Evolutionary conservation across 2,888 invertebrate species (phyloP).

Genomic region (Choreutis nemorana): DNA sequence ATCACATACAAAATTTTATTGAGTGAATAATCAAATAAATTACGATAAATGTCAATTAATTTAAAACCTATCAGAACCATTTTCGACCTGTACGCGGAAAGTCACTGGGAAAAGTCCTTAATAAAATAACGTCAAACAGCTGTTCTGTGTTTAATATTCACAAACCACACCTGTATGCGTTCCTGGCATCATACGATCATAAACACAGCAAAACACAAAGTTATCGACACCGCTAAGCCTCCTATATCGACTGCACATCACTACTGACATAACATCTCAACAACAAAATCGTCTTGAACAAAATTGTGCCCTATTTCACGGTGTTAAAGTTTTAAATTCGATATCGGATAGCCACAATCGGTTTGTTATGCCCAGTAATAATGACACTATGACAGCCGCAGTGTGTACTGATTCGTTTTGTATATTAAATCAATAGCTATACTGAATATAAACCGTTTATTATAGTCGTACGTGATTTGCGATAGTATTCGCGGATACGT

Average conservation of each 20-base stretch:
- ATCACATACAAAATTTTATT: no score
- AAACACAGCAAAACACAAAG: constrained; percentile 56
- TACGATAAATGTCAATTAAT: no score
- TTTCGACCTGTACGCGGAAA: no score
- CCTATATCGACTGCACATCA: constrained; percentile 48
- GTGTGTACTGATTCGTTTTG: constrained; percentile 37
- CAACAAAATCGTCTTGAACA: constrained; percentile 6
- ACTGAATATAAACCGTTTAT: constrained; percentile 35
- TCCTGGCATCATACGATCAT: no score
- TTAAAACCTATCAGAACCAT: no score
- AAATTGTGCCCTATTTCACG: constrained; percentile 17
- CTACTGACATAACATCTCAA: constrained; percentile 31
- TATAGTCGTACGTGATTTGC: constrained; percentile 17
- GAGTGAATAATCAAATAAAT: no score
- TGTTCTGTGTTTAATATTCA: no score
- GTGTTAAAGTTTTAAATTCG: constrained; percentile 15
- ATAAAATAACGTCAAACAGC: no score
- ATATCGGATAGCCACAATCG: constrained; percentile 5
- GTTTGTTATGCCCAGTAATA: constrained; percentile 38
- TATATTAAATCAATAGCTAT: constrained; percentile 41
- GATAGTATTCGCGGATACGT: constrained; percentile 9
- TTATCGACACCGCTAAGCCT: constrained; percentile 59
- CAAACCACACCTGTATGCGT: no score
- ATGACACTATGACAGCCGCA: constrained; percentile 41
- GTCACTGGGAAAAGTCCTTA: no score